Base-by-base conservation (phyloP, 2,113 vertebrate genomes). In the Rissa tridactyla region DNA sequence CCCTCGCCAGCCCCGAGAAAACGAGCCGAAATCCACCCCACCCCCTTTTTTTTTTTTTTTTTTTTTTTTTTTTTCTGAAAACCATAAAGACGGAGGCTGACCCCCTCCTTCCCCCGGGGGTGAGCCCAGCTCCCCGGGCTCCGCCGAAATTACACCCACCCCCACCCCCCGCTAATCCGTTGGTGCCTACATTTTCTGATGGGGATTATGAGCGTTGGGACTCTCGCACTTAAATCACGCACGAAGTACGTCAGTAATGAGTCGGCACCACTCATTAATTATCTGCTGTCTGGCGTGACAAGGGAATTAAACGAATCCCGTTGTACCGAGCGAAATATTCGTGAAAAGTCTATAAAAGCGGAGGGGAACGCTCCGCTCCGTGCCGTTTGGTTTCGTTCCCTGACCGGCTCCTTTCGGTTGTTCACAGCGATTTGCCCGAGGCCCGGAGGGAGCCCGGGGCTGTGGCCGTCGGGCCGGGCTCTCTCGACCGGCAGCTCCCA, bases 131-230 rank as follows among this genome's bases (percentile, higher is more conserved):
- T 9, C 20, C 36, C 7, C 21, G 18, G 25, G 9, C 58, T 62
- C 9, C 6, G 4, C 32, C 10, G 11, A 16, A 44, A 11, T 10
- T 2, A 9, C 15, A 2, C 14, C 11, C 18, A 5, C 27, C 3
- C 15, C 16, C 42, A 3, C 15, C 44, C 44, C 18, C 8, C 40
- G 4, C 29, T 6, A 20, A 55, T 11, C 66, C 46, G 2, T 32
- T 1, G 21, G 36, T 16, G 36, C 40, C 32, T 3, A 5, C 38
- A 2, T 42, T 84, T 54, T 42, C 49, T 30, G 17, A 22, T 8
- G 30, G 29, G 29, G 32, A 5, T 47, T 10, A 11, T 2, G 47
- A 16, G 40, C 3, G 4, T 1, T 12, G 54, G 60, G 40, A 57
- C 27, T n/a, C 62, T 11, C 8, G 32, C 80, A 7, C 66, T 3